Conservation (phyloP, 2,797 vertebrate genomes). For the Onychomys torridus region DNA sequence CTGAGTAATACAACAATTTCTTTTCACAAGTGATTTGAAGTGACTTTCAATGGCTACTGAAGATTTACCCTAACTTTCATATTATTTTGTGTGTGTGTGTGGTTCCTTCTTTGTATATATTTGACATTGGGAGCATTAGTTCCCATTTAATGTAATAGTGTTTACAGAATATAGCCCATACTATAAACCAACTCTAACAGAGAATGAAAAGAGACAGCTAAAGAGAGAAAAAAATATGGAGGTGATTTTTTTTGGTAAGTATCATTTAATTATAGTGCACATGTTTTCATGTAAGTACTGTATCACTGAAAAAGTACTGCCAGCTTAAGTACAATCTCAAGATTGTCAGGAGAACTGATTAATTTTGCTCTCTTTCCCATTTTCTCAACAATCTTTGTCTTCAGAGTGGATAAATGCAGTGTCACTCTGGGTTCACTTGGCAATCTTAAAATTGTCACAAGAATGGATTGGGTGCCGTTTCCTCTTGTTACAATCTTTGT, state of each 20-base stretch:
- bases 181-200: neutral
- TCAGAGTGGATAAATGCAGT: constrained; percentile 81
- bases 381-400: constrained; percentile 81
- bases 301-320: constrained; percentile 46
- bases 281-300: constrained; percentile 61
- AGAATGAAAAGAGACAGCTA: neutral
- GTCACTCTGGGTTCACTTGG: constrained; percentile 81
- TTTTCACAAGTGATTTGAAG: constrained; percentile 21
- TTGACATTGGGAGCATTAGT: neutral
- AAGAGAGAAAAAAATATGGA: neutral
- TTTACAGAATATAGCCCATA: neutral
- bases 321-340: constrained; percentile 68
- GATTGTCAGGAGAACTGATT: constrained; percentile 75
- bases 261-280: constrained; percentile 48
- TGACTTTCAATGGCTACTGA: neutral
- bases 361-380: constrained; percentile 77
- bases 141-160: constrained; percentile 2
- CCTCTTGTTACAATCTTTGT: constrained; percentile 84
- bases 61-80: neutral
- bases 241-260: constrained; percentile 25
- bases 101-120: neutral
- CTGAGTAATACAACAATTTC: neutral
- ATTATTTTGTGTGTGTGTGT: neutral
- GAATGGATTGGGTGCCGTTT: constrained; percentile 82
- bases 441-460: constrained; percentile 82